phyloP scores from a whole-genome alignment of 2,888 invertebrate genomes.

The Cistogaster globosa region DNA sequence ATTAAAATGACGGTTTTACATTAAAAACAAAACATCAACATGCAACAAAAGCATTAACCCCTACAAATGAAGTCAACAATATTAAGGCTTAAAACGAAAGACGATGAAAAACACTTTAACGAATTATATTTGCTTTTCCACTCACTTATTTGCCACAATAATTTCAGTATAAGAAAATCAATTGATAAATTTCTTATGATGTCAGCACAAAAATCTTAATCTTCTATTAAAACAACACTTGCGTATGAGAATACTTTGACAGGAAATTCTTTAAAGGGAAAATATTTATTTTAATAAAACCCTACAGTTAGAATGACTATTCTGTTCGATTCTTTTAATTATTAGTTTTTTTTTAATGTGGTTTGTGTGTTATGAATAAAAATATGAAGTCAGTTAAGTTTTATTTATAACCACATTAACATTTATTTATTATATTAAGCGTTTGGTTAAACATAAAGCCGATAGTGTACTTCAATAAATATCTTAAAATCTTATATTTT shows the following conservation, averaged over 20 bases:
- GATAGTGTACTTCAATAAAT: too few relatives aligned
- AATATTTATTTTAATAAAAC: not conserved
- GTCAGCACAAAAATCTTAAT: conserved; percentile 63
- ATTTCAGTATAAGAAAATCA: conserved; percentile 58
- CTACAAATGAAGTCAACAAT: not conserved
- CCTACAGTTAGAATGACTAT: not conserved
- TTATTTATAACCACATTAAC: too few relatives aligned
- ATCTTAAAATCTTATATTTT: too few relatives aligned
- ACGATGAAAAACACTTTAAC: conserved; percentile 49
- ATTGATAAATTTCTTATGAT: conserved; percentile 60
- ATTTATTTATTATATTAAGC: too few relatives aligned
- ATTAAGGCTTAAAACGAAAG: not conserved
- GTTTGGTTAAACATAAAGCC: too few relatives aligned
- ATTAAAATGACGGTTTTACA: conserved; percentile 13
- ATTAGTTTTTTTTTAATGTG: too few relatives aligned
- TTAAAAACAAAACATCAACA: conserved; percentile 28
- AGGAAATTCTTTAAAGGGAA: not conserved
- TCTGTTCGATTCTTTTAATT: not conserved
- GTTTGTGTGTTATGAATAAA: too few relatives aligned
- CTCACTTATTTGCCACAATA: conserved; percentile 50
- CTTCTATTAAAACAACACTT: conserved; percentile 46
- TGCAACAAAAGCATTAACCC: conserved; percentile 3
- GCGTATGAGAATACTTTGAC: conserved; percentile 11
- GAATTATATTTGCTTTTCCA: conserved; percentile 28
- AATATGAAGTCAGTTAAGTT: too few relatives aligned